Evolutionary conservation across 2,888 invertebrate genomes (phyloP), one percentile per base, ranked within the genome.

Genomic region (Trachelus tabidus): DNA sequence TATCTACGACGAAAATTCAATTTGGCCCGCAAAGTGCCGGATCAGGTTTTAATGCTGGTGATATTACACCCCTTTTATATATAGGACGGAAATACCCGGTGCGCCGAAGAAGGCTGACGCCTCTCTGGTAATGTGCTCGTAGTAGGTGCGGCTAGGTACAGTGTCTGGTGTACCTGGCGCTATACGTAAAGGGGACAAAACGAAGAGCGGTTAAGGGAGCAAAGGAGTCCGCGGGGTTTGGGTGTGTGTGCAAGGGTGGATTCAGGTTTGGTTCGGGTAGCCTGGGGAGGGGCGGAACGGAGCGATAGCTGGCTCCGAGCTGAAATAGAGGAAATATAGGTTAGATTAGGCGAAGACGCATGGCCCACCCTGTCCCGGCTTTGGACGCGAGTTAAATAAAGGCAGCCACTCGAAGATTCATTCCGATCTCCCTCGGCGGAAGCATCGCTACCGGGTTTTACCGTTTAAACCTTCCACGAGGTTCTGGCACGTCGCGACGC

Each of bases 281-380:
- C 23, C 6, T 34, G 77, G 77, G 77, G 73, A 76, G 79, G 73
- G 76, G 73, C 68, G 75, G 73, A 77, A 74, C 73, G 75, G 77
- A 75, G 78, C 78, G 84, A 81, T 84, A 82, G 83, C 80, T 77
- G 75, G 81, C 76, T 71, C 76, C 77, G 78, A 83, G 83, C 82
- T 79, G 82, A 83, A 86, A 83, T 82, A 79, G 80, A 79, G 86
- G 84, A 84, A 87, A 86, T 87, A 87, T 87, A 84, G 86, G 85
- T 83, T 85, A 87, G 85, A 87, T 87, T 87, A 86, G 83, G 83
- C 83, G 84, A 86, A 85, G 85, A 86, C 84, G 82, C 82, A 87
- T 87, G 80, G 85, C 84, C 79, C 73, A 77, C 73, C 79, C 73
- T 76, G 71, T 68, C 30, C 40, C 74, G 80, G 82, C 81, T 83